Evolutionary conservation across 2,113 vertebrate genomes (phyloP).

Genomic region (Alces alces): DNA sequence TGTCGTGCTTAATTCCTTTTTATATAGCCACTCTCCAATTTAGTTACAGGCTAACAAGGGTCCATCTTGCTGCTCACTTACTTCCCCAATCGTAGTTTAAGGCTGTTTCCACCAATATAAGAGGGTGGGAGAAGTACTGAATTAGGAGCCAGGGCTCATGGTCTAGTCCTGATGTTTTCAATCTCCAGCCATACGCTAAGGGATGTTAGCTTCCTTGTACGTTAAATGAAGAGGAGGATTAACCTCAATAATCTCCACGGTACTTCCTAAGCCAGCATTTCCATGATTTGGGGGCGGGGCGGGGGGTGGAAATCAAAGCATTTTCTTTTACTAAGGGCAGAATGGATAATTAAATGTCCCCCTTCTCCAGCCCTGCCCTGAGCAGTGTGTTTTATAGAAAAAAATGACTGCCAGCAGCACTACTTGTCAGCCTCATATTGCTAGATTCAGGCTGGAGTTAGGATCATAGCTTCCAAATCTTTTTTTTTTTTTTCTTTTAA

Average conservation of each 20-base stretch:
- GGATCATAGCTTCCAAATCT: not conserved
- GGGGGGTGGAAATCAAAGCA: not conserved
- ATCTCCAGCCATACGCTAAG: not conserved
- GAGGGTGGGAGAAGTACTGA: not conserved
- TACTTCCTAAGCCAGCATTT: not conserved
- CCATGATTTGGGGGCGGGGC: not conserved
- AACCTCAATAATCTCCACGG: not conserved
- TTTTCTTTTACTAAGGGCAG: not conserved
- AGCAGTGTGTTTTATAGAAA: not conserved
- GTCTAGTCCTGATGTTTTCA: not conserved
- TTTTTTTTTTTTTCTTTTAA: not conserved
- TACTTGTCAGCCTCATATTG: not conserved
- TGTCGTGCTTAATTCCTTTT: not conserved
- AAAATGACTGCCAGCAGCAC: not conserved
- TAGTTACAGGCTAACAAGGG: not conserved
- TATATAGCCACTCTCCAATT: not conserved
- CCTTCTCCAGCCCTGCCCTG: not conserved
- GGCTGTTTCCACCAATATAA: not conserved
- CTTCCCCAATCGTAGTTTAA: not conserved
- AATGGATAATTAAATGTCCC: not conserved
- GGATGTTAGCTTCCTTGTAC: not conserved
- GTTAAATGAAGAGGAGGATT: not conserved
- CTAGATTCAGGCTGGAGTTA: not conserved
- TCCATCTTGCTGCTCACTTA: not conserved
- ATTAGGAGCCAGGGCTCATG: not conserved